These are phyloP conservation scores for Harpalus rufipes DNA, from an alignment of 2,888 invertebrate species.

Conservation along the genomic window DNA sequence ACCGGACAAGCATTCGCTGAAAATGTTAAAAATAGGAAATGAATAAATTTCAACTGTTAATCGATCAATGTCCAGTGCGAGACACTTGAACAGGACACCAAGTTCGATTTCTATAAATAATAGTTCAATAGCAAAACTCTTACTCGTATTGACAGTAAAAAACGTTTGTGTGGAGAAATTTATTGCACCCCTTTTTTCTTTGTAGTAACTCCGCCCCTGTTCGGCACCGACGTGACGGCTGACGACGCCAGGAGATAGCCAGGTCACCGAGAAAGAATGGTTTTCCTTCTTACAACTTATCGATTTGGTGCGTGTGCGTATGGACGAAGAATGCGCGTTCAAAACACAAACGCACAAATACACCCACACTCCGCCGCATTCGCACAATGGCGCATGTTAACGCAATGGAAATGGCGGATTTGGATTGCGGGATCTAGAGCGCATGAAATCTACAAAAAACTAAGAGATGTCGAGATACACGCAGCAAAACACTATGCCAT, in stretches of 20 bases:
- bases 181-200: slow-evolving; percentile 16
- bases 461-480: slow-evolving; percentile 8
- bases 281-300: slow-evolving; percentile 64
- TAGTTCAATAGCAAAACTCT: neutral
- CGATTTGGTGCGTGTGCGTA: slow-evolving; percentile 58
- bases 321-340: slow-evolving; percentile 46
- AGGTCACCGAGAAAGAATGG: slow-evolving; percentile 66
- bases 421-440: slow-evolving; percentile 12
- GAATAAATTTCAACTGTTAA: neutral
- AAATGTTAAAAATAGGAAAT: neutral
- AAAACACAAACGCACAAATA: slow-evolving; percentile 57
- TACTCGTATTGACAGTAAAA: slow-evolving; percentile 20
- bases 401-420: slow-evolving; percentile 35
- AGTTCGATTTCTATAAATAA: slow-evolving; percentile 2
- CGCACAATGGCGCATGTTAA: slow-evolving; percentile 52
- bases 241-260: slow-evolving; percentile 66
- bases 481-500: neutral
- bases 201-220: slow-evolving; percentile 26
- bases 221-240: slow-evolving; percentile 62
- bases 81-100: neutral
- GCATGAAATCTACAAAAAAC: neutral
- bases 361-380: slow-evolving; percentile 28
- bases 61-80: neutral
- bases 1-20: neutral
- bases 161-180: slow-evolving; percentile 32